A percentile compares a stretch with the other conserved stretches of the same genome.
phyloP scores from a whole-genome alignment of 2,797 vertebrate species.

The Orestias chungarensis region DNA sequence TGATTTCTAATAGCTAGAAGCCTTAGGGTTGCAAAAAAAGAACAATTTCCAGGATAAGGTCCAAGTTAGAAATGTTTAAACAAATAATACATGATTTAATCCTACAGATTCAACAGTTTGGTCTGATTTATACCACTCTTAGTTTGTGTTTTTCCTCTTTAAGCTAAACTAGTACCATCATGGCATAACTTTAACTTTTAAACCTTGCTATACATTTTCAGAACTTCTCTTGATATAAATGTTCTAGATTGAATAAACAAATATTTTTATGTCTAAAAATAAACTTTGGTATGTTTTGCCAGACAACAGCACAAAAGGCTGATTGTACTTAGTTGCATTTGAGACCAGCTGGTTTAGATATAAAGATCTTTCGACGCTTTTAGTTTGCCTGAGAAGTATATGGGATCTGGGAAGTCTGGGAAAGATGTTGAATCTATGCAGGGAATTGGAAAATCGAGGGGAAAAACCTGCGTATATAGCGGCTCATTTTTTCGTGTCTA shows the following conservation, averaged over 20 bases:
- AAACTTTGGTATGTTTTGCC: slow-evolving; percentile 23
- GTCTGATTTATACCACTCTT: neutral
- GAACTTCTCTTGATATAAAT: neutral
- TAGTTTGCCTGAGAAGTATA: neutral
- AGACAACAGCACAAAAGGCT: slow-evolving; percentile 20
- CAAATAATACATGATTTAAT: neutral
- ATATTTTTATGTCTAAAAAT: neutral
- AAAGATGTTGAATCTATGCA: neutral
- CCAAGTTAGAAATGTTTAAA: neutral
- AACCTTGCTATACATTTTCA: neutral
- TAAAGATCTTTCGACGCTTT: neutral
- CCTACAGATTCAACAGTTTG: neutral
- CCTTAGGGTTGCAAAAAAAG: neutral
- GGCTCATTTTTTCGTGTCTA: neutral
- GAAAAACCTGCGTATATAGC: neutral
- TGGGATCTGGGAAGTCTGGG: neutral
- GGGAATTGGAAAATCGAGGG: neutral
- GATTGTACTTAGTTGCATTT: neutral
- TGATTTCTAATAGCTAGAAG: neutral
- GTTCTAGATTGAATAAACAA: neutral
- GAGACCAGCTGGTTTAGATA: neutral
- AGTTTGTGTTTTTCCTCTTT: neutral
- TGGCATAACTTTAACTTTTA: too few relatives aligned
- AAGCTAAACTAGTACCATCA: neutral
- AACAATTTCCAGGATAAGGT: neutral